Conservation (phyloP, 2,888 invertebrate genomes). For the Metacarcinus magister region DNA sequence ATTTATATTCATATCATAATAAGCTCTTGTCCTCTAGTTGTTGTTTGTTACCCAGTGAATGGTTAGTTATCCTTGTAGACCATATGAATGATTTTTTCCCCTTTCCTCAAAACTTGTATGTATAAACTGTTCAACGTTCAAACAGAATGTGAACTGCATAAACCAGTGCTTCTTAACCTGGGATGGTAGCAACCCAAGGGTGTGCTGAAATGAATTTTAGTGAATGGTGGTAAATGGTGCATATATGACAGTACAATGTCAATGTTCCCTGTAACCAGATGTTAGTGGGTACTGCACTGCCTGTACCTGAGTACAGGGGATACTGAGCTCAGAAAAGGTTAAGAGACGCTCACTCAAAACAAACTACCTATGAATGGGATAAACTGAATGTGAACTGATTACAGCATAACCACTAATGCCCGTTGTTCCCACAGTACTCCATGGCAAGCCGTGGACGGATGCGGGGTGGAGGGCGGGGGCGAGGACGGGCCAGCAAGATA, state of each 20-base stretch:
- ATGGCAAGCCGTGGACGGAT: conserved; percentile 66
- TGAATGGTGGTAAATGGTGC: too few relatives aligned
- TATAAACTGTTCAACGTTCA: background rate
- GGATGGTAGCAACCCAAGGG: background rate
- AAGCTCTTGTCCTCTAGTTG: background rate
- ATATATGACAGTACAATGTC: too few relatives aligned
- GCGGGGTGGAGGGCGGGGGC: conserved; percentile 47
- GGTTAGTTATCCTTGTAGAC: background rate
- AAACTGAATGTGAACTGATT: background rate
- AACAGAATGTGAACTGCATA: background rate
- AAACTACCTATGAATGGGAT: background rate
- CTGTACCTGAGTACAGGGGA: too few relatives aligned
- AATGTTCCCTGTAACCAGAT: too few relatives aligned
- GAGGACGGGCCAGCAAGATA: conserved; percentile 59
- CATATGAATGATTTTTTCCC: background rate
- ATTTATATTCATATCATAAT: background rate
- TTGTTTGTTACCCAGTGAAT: background rate
- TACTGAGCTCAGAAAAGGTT: too few relatives aligned
- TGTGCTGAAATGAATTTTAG: background rate
- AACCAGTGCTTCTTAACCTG: too few relatives aligned
- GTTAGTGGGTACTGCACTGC: too few relatives aligned
- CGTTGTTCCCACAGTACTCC: background rate
- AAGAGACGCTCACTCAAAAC: too few relatives aligned
- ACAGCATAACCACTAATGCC: background rate
- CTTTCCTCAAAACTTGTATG: background rate